Evolutionary conservation across 2,888 invertebrate genomes (phyloP).

Genomic region (Creontiades dilutus): DNA sequence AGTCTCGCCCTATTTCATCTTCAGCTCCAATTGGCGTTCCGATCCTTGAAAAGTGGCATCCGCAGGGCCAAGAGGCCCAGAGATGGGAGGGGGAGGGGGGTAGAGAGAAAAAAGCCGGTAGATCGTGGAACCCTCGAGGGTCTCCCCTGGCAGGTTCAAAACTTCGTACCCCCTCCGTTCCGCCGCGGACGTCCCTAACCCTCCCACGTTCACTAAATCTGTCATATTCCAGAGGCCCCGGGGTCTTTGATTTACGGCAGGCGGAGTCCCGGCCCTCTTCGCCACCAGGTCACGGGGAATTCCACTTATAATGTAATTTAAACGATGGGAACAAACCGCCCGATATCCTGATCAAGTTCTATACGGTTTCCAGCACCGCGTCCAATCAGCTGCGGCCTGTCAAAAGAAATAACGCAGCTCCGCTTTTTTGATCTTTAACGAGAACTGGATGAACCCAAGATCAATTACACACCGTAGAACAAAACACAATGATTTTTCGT

Average conservation of each 20-base stretch:
- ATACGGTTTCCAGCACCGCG: slow-evolving; percentile 17
- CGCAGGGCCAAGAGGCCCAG: background rate
- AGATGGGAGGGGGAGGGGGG: too few species aligned
- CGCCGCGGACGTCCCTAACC: slow-evolving; percentile 5
- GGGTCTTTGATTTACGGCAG: slow-evolving; percentile 65
- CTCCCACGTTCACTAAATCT: slow-evolving; percentile 69
- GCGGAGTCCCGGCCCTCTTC: slow-evolving; percentile 4
- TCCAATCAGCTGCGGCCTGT: background rate
- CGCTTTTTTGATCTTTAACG: background rate
- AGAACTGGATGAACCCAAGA: too few species aligned
- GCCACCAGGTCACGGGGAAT: slow-evolving; percentile 69
- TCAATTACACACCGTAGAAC: too few species aligned
- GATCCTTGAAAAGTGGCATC: slow-evolving; percentile 26
- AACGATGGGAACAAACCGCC: slow-evolving; percentile 68
- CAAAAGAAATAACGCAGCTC: background rate
- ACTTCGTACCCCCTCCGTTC: slow-evolving; percentile 33
- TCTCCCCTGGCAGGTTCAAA: slow-evolving; percentile 21
- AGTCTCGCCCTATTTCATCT: background rate
- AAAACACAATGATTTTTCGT: too few species aligned
- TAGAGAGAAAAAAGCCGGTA: background rate
- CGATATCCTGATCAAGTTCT: slow-evolving; percentile 49
- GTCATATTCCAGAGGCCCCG: slow-evolving; percentile 70
- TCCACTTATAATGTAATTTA: slow-evolving; percentile 71
- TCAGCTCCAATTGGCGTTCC: slow-evolving; percentile 32
- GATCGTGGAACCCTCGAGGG: slow-evolving; percentile 49